Evolutionary conservation across 2,888 invertebrate genomes (phyloP), one percentile per base, ranked within the genome.

Genomic region (Cinara cedri): DNA sequence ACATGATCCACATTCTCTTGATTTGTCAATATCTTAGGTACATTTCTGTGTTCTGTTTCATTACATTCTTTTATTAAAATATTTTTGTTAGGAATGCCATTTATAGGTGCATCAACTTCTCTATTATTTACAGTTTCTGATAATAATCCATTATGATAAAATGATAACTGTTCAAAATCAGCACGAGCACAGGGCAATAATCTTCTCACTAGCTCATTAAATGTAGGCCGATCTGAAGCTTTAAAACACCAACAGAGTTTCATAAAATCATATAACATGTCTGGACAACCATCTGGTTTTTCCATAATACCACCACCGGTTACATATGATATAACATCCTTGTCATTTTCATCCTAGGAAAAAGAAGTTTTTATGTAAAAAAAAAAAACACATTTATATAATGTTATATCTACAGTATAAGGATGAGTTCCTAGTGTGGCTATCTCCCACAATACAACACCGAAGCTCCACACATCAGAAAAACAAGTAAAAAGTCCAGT

Each of bases 391-490:
- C 54, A 24, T 11, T 57, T 42, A 65, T 46, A 72, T 19, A 9
- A 44, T 2, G 26, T 8, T 34, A 54, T 54, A 81, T 76, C 81
- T 85, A 93, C 93, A 87, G 93, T 94, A 87, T 99, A 99, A 10
- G 99, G 99, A 87, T 98, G 98, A 83, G 96, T 96, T 16, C 97
- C 98, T 72, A 98, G 89, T 0, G 98, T 98, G 49, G 96, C 94
- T 96, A 99, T 98, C 88, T 99, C 98, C 97, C 98, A 99, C 72
- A 99, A 87, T 10, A 98, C 97, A 72, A 98, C 94, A 54, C 98
- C 98, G 85, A 93, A 98, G 86, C 96, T 96, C 94, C 97, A 95
- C 24, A 93, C 92, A 86, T 95, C 95, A 82, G 92, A 94, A 85
- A 89, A 91, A 86, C 92, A 93, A 80, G 95, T 93, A 87, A 97